A percentile compares a stretch with the other conserved stretches of the same genome.
Evolutionary conservation across 2,113 vertebrate species (phyloP).

Genomic region (Machaerirhynchus nigripectus): DNA sequence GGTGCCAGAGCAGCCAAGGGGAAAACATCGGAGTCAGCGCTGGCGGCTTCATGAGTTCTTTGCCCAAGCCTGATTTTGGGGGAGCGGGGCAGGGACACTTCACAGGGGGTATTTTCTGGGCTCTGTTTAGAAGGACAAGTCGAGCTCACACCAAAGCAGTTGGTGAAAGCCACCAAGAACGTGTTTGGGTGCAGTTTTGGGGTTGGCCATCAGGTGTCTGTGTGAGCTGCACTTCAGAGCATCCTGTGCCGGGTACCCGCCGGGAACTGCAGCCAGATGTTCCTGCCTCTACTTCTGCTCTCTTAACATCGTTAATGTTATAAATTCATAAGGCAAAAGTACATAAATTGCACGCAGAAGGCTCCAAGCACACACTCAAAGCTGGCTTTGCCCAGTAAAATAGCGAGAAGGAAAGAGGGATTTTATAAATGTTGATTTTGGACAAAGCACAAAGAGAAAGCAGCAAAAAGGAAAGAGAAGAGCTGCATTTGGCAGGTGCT

Average conservation of each 20-base stretch:
- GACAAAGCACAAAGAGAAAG: background rate
- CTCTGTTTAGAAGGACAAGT: background rate
- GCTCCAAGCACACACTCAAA: background rate
- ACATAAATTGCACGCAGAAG: no score
- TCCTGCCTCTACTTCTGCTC: background rate
- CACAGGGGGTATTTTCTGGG: background rate
- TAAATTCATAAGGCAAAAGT: background rate
- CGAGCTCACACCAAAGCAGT: background rate
- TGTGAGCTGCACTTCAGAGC: background rate
- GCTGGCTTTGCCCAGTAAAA: background rate
- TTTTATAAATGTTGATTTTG: background rate
- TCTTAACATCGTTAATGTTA: accelerated
- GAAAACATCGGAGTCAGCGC: accelerated
- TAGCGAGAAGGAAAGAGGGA: background rate
- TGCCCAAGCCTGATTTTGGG: background rate
- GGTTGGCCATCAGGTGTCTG: background rate
- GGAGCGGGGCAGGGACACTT: background rate
- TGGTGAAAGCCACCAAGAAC: accelerated
- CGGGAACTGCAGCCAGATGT: background rate
- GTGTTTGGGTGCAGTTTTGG: background rate
- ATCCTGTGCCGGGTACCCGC: accelerated
- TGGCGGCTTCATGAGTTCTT: background rate
- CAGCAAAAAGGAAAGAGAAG: background rate
- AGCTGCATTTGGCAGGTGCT: background rate
- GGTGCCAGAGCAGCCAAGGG: background rate